Evolutionary conservation across 2,888 invertebrate species (phyloP).

Genomic region (Luperina testacea): DNA sequence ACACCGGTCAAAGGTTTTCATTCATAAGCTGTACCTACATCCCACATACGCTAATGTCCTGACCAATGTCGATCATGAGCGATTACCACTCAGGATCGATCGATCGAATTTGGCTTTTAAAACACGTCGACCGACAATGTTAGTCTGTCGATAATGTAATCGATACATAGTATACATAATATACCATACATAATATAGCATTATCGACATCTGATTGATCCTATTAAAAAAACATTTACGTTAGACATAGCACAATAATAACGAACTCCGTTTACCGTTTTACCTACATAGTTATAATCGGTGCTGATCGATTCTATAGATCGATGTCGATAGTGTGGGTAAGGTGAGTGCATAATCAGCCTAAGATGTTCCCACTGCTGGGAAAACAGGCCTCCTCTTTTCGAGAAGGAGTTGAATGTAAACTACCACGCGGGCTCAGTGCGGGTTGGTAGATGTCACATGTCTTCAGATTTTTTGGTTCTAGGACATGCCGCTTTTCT

Average conservation of each 20-base stretch:
- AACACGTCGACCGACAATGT: background rate
- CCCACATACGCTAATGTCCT: background rate
- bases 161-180: background rate
- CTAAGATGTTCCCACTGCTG: too few species aligned
- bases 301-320: background rate
- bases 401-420: too few species aligned
- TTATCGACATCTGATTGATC: background rate
- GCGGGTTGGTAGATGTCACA: too few species aligned
- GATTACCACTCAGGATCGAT: background rate
- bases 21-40: background rate
- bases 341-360: too few species aligned
- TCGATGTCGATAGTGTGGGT: background rate
- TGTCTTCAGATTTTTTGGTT: too few species aligned
- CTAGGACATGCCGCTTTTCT: too few species aligned
- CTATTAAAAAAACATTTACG: background rate
- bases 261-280: too few species aligned
- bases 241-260: background rate
- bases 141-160: background rate
- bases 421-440: too few species aligned
- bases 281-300: too few species aligned
- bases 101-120: background rate
- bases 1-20: background rate
- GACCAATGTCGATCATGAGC: background rate
- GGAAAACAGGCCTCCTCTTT: too few species aligned
- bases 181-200: background rate